Evolutionary conservation across 2,888 invertebrate genomes (phyloP), one percentile per base, ranked within the genome.

Genomic region (Eristalis tenax): DNA sequence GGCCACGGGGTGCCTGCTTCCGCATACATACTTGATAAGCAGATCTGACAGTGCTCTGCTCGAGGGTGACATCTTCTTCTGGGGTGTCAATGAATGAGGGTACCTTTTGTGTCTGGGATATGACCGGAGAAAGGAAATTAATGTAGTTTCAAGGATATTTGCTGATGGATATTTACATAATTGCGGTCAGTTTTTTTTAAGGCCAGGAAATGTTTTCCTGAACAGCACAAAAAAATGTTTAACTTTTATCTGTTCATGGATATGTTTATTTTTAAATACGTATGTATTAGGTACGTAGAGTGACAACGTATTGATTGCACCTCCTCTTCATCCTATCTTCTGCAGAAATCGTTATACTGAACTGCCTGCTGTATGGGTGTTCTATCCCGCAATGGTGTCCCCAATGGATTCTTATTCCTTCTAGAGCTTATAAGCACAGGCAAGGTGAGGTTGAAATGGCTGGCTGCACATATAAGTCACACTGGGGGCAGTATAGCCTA

Each of bases 11-110:
- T 23, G 11, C 23, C 15, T 38, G 59, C 10, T 32, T 71, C 22
- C 18, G 59, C 40, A 38, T 75, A 66, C 65, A 75, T 75, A 73
- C 64, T 73, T 71, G 71, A 73, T 79, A 79, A 79, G 79, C 57
- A 66, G 59, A 32, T 66, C 15, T 4, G 22, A 43, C 23, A 59
- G 63, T 28, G 43, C 18, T 63, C 26, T 50, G 61, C 64, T 28
- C 63, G 57, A 63, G 69, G 64, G 70, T 71, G 71, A 79, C 43
- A 71, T 65, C 59, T 57, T 70, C 32, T 59, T 61, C 61, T 11
- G 23, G 32, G 59, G 68, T 61, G 65, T 57, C 57, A 40, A 26
- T 3, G n/a, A 28, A 38, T 22, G 57, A n/a, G 50, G 64, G 15
- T 23, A 75, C 57, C 26, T 76, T 66, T 68, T 76, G 57, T 35